Percentiles rank a stretch among this genome's conserved stretches.
These are phyloP conservation scores for Meteorus colon DNA, from an alignment of 2,888 invertebrate species.

Conservation along the genomic window DNA sequence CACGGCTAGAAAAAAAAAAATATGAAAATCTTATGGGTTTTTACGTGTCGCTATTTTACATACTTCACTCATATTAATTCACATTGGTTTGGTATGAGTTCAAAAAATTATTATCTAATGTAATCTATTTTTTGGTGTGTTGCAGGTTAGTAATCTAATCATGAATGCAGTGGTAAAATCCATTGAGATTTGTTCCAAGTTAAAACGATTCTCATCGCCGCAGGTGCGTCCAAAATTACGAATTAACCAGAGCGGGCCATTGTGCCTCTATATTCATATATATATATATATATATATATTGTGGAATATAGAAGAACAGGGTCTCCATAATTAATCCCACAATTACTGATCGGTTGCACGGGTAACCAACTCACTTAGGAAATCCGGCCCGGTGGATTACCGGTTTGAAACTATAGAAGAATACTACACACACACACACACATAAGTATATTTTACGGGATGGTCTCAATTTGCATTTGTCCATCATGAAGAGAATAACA, in stretches of 20 bases:
- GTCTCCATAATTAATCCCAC: slow-evolving; percentile 64
- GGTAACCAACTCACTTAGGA: slow-evolving; percentile 46
- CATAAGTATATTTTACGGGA: neutral
- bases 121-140: slow-evolving; percentile 54
- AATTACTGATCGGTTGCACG: slow-evolving; percentile 60
- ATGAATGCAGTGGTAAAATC: slow-evolving; percentile 54
- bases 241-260: slow-evolving; percentile 53
- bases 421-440: slow-evolving; percentile 52
- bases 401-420: slow-evolving; percentile 59
- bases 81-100: neutral
- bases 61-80: neutral
- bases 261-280: neutral
- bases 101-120: slow-evolving; percentile 46
- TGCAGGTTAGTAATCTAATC: slow-evolving; percentile 55
- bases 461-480: neutral
- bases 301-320: slow-evolving; percentile 5
- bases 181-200: slow-evolving; percentile 29
- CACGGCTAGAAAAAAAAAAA: too few species aligned
- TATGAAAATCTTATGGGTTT: too few species aligned
- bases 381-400: slow-evolving; percentile 51
- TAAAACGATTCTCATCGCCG: slow-evolving; percentile 44
- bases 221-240: slow-evolving; percentile 51
- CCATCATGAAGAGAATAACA: neutral
- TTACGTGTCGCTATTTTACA: too few species aligned
- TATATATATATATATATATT: neutral